These are phyloP conservation scores for Lycocerus yunnanus DNA, from an alignment of 2,888 invertebrate genomes.

Conservation along the genomic window DNA sequence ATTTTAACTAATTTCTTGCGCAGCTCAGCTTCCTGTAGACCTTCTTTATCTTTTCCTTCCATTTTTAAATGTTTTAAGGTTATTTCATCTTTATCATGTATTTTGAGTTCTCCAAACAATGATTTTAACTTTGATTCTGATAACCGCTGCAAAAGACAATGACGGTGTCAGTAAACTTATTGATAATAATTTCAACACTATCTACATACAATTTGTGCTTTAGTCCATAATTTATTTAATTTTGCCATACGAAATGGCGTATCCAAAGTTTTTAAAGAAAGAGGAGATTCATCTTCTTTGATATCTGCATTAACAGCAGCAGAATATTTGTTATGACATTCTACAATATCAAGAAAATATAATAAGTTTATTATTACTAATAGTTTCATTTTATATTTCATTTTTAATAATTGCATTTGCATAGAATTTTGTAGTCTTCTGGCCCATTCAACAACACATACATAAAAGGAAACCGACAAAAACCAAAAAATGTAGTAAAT, in stretches of 20 bases:
- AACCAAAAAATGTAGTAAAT: too few species aligned
- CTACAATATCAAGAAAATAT: neutral
- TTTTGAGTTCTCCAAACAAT: slow-evolving; percentile 83
- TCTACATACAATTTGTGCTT: slow-evolving; percentile 80
- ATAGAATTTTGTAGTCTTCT: neutral
- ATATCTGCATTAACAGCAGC: slow-evolving; percentile 57
- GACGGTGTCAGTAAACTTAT: neutral
- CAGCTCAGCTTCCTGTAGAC: slow-evolving; percentile 79
- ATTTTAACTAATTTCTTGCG: slow-evolving; percentile 80
- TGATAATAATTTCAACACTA: slow-evolving; percentile 7
- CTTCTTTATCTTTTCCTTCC: slow-evolving; percentile 87
- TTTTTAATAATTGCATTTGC: neutral
- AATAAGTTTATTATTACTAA: neutral
- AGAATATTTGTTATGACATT: slow-evolving; percentile 66
- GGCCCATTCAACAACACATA: too few species aligned
- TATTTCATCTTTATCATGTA: slow-evolving; percentile 92
- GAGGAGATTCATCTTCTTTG: slow-evolving; percentile 42
- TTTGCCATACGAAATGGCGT: slow-evolving; percentile 91
- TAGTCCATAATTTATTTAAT: slow-evolving; percentile 86
- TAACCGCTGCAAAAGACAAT: slow-evolving; percentile 47
- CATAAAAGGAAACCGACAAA: too few species aligned
- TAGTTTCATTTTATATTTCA: neutral
- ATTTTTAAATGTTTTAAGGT: slow-evolving; percentile 79
- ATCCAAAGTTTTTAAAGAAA: slow-evolving; percentile 69
- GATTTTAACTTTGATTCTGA: slow-evolving; percentile 85